Evolutionary conservation across 2,113 vertebrate genomes (phyloP).

Genomic region (Pseudorhombus dupliciocellatus): DNA sequence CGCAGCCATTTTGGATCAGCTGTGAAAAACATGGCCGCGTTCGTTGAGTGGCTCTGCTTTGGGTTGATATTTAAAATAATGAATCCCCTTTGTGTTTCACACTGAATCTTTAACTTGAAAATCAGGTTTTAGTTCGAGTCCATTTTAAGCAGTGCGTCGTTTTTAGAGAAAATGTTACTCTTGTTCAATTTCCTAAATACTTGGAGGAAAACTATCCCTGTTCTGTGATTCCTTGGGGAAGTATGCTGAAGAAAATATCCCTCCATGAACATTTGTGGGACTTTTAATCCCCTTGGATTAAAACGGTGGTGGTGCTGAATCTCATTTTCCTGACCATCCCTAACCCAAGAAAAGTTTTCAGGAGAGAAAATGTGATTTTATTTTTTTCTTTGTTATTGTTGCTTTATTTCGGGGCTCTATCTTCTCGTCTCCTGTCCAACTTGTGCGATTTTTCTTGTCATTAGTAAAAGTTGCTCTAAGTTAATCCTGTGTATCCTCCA

Average conservation of each 20-base stretch:
- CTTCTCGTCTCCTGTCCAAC: not conserved
- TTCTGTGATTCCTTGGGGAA: not conserved
- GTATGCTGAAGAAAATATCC: not conserved
- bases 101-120: conserved; percentile 12
- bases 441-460: not conserved
- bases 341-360: not conserved
- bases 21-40: too few relatives aligned
- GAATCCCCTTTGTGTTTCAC: too few relatives aligned
- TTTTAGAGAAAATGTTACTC: not conserved
- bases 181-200: too few relatives aligned
- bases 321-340: too few relatives aligned
- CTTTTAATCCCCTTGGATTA: not conserved
- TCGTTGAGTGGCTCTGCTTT: too few relatives aligned
- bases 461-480: conserved; percentile 48
- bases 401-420: not conserved
- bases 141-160: not conserved
- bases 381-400: not conserved
- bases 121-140: conserved; percentile 14
- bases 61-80: too few relatives aligned
- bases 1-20: too few relatives aligned
- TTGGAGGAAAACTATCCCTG: not conserved
- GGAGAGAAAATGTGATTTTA: not conserved
- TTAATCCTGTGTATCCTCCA: not conserved
- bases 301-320: too few relatives aligned
- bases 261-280: not conserved